Base-by-base conservation (phyloP, 2,113 vertebrate genomes). In the Hiodon tergisus region DNA sequence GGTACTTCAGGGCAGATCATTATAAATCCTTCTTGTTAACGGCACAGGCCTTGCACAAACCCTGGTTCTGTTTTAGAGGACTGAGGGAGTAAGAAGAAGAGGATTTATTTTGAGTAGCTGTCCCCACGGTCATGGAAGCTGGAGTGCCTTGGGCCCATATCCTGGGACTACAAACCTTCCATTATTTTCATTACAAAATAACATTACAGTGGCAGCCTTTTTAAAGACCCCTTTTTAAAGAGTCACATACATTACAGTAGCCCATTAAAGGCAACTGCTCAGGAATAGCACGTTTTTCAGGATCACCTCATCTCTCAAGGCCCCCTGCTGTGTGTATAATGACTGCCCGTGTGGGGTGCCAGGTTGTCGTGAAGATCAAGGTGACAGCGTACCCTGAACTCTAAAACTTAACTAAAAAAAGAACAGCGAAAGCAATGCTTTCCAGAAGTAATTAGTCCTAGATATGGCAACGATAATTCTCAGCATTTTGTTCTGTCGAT, bases 401-500 rank as follows among this genome's bases (percentile, higher is more conserved):
- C 62, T 11, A 16, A 14, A 46, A 47, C 14, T 54, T 54, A 54
- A 6, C 48, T 9, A 66, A 46, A 75, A 61, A 61, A 55, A 17
- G 46, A 46, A 0, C 6, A 51, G 31, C 31, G 31, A 31, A 31
- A 31, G 31, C 31, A 73, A 51, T 11, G n/a, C 61, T 65, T 7
- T 5, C 9, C 62, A 65, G n/a, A 7, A 46, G 16, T 65, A 46
- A 65, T 65, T 7, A 65, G 5, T 3, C 63, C 63, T 66, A 13
- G 3, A 48, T 66, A 47, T 66, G 6, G 31, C 9, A 8, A 5
- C 4, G 31, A 47, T 7, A 66, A 47, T 66, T 48, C 47, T 68
- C 54, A 67, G 65, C 55, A n/a, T 5, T 11, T 59, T 72, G 48
- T 67, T 74, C 53, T 74, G 48, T 74, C 63, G 66, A 63, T 10